A percentile compares a stretch with the other conserved stretches of the same genome.
phyloP scores from a whole-genome alignment of 2,797 vertebrate species.

The Numenius phaeopus region DNA sequence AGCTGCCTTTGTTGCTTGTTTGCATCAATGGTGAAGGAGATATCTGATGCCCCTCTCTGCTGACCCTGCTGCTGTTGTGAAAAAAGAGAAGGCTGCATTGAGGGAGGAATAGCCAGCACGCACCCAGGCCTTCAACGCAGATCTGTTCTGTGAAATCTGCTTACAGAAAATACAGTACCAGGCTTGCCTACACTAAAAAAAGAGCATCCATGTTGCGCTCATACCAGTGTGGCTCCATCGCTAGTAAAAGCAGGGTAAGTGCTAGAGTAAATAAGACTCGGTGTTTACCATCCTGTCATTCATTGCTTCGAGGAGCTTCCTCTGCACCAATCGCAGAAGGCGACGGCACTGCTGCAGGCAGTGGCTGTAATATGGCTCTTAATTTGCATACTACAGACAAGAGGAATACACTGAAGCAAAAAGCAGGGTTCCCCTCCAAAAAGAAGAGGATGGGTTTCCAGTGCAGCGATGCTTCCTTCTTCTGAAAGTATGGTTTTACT shows the following conservation, averaged over 20 bases:
- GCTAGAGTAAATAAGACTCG: constrained; percentile 1
- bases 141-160: not conserved
- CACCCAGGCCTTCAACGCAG: not conserved
- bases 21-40: constrained; percentile 94
- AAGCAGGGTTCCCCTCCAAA: not conserved
- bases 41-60: constrained; percentile 91
- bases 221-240: not conserved
- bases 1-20: constrained; percentile 98
- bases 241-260: not conserved
- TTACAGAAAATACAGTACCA: not conserved
- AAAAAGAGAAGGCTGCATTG: constrained; percentile 52
- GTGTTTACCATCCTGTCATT: constrained; percentile 33
- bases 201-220: not conserved
- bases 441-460: not conserved
- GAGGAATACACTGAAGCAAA: not conserved
- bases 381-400: not conserved
- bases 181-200: not conserved
- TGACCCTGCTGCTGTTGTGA: constrained; percentile 87
- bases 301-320: not conserved
- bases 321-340: not conserved
- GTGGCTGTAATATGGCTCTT: not conserved
- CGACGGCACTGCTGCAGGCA: not conserved
- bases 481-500: not conserved
- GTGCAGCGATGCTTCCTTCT: not conserved
- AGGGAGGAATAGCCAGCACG: not conserved